A percentile compares a stretch with the other conserved stretches of the same genome.
Evolutionary conservation across 2,888 invertebrate genomes (phyloP).

Genomic region (Thymelicus acteon): DNA sequence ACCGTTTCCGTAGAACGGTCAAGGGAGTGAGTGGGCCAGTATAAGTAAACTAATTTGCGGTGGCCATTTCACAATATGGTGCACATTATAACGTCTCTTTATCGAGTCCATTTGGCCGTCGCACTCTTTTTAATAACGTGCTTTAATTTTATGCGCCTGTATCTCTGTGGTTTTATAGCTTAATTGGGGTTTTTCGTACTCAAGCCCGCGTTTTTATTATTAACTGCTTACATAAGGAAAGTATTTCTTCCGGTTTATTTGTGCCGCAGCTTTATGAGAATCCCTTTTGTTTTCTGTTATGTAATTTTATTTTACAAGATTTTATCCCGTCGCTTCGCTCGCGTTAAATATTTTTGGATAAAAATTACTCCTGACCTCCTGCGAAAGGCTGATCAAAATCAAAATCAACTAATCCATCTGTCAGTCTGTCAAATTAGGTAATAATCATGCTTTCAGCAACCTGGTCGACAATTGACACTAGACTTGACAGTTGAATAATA

Average conservation of each 20-base stretch:
- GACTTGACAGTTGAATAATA: no score
- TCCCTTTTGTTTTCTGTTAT: conserved; percentile 4
- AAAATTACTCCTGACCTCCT: no score
- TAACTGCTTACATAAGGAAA: conserved; percentile 43
- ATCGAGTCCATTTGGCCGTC: conserved; percentile 75
- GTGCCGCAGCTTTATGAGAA: not conserved
- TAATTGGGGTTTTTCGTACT: conserved; percentile 69
- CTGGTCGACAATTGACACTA: no score
- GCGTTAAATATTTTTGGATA: not conserved
- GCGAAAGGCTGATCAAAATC: no score
- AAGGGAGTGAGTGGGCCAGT: conserved; percentile 41
- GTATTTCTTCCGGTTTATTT: conserved; percentile 28
- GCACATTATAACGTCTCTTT: conserved; percentile 72
- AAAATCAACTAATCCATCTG: no score
- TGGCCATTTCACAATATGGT: conserved; percentile 68
- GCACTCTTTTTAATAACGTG: conserved; percentile 78
- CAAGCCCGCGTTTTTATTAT: conserved; percentile 56
- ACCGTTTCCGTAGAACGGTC: conserved; percentile 39
- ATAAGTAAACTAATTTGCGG: conserved; percentile 63
- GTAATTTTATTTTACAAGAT: not conserved
- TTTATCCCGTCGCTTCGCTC: not conserved
- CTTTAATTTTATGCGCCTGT: conserved; percentile 79
- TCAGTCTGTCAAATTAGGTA: no score
- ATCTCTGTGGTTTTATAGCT: conserved; percentile 66
- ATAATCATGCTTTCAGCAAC: no score